Conservation (phyloP, 1,140 invertebrate genomes). For the Zelostemma sp. region DNA sequence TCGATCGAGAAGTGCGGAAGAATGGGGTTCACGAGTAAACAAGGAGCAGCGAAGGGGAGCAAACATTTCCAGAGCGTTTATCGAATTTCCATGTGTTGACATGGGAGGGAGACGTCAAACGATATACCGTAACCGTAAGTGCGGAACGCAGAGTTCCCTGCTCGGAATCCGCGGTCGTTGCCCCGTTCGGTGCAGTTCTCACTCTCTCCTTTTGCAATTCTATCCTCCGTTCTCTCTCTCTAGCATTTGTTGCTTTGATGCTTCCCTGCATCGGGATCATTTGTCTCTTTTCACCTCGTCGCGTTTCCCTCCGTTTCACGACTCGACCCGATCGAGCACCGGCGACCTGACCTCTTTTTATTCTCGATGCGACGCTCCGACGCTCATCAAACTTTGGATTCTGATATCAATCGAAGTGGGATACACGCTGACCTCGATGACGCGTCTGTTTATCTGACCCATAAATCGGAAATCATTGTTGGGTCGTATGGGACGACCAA, state of each 20-base stretch:
- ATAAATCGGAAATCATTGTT: constrained; percentile 32
- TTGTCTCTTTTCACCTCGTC: constrained; percentile 20
- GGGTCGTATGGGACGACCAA: constrained; percentile 1
- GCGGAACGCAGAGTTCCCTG: constrained; percentile 47
- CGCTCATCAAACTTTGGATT: constrained; percentile 36
- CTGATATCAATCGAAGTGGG: constrained; percentile 34
- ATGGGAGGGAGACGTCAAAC: background rate
- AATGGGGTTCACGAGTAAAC: background rate
- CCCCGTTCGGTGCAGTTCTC: constrained; percentile 38
- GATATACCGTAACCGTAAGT: constrained; percentile 27
- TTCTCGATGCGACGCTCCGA: constrained; percentile 8
- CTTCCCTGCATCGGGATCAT: constrained; percentile 24
- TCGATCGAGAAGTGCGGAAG: no score
- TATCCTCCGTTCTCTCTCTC: constrained; percentile 4
- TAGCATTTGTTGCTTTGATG: background rate
- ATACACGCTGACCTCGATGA: constrained; percentile 36
- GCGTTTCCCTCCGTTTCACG: constrained; percentile 8
- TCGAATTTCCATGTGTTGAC: background rate
- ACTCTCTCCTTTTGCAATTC: constrained; percentile 33
- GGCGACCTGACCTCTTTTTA: constrained; percentile 36
- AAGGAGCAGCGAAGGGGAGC: background rate
- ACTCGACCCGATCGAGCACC: constrained; percentile 21
- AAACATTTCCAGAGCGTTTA: background rate
- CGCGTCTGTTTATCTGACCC: constrained; percentile 38
- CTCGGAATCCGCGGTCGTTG: constrained; percentile 61